Percentiles rank a stretch among this genome's conserved stretches.
Evolutionary conservation across 1,140 invertebrate species (phyloP).

Genomic region (Rhizoglyphus robini): DNA sequence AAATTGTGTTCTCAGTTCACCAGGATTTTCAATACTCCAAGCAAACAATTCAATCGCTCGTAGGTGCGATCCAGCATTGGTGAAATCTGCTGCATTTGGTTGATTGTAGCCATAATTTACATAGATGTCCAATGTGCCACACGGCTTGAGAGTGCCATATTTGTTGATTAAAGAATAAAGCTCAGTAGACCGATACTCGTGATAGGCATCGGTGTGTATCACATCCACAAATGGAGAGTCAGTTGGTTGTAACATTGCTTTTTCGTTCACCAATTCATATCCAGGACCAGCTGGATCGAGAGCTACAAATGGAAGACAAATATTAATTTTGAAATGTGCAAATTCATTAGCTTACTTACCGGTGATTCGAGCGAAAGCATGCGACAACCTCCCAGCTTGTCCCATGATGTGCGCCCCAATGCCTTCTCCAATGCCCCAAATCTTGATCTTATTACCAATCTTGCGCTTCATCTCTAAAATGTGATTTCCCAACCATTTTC

Average conservation of each 20-base stretch:
- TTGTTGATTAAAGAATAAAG: constrained; percentile 11
- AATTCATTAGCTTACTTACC: neutral
- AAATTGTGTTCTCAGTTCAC: constrained; percentile 17
- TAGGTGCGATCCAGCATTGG: constrained; percentile 9
- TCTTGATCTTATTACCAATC: constrained; percentile 9
- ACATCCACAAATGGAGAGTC: constrained; percentile 33
- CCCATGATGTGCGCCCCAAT: constrained; percentile 16
- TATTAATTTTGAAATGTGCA: neutral
- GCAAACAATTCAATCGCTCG: constrained; percentile 15
- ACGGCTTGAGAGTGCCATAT: constrained; percentile 16
- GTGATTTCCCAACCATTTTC: constrained; percentile 4
- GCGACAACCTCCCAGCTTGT: constrained; percentile 4
- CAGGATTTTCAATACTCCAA: constrained; percentile 20
- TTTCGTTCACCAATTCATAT: constrained; percentile 33
- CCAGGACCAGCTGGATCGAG: constrained; percentile 28
- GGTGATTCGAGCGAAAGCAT: constrained; percentile 15
- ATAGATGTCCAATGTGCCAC: constrained; percentile 15
- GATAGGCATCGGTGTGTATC: constrained; percentile 28
- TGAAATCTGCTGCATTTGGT: constrained; percentile 19
- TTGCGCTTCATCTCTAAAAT: constrained; percentile 14
- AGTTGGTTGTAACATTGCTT: constrained; percentile 35
- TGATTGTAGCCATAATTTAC: constrained; percentile 19
- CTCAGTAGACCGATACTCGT: constrained; percentile 13
- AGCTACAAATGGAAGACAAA: constrained; percentile 24
- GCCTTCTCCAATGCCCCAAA: constrained; percentile 18